A percentile compares a stretch with the other conserved stretches of the same genome.
Evolutionary conservation across 2,888 invertebrate species (phyloP).

Genomic region (Amiota mariae): DNA sequence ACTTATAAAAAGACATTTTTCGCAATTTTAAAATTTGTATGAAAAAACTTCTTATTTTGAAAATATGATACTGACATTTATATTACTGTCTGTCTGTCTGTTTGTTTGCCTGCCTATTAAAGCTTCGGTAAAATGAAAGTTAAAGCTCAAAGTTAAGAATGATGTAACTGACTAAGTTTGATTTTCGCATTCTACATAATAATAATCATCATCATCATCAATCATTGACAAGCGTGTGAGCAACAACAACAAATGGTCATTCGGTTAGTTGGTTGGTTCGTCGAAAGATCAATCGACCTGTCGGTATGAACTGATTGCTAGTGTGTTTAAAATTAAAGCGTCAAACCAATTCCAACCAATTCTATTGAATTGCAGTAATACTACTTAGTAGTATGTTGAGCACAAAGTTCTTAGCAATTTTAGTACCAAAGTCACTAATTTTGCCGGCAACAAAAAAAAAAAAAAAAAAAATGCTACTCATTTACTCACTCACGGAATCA

Average conservation of each 20-base stretch:
- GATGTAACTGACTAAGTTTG: not conserved
- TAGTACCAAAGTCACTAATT: constrained; percentile 15
- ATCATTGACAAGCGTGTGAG: constrained; percentile 64
- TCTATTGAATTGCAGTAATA: too few relatives aligned
- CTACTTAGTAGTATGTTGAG: too few relatives aligned
- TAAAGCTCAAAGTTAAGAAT: not conserved
- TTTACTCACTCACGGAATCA: too few relatives aligned
- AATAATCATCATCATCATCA: constrained; percentile 37
- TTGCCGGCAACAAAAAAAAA: not conserved
- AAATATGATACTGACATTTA: constrained; percentile 56
- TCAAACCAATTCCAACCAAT: not conserved
- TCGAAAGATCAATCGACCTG: not conserved
- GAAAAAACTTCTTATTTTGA: constrained; percentile 42
- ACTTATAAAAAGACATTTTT: too few relatives aligned
- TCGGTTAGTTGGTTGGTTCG: not conserved
- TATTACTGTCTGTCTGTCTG: constrained; percentile 3
- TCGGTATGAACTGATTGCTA: constrained; percentile 23
- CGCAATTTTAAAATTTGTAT: too few relatives aligned
- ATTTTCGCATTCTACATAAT: not conserved
- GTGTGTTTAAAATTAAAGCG: constrained; percentile 34
- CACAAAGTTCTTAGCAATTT: not conserved
- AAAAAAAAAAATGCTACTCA: too few relatives aligned
- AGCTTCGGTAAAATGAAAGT: not conserved
- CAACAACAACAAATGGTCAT: constrained; percentile 49
- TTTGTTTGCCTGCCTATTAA: too few relatives aligned